These are phyloP conservation scores for Torymus texanus DNA, from an alignment of 2,888 invertebrate genomes.

Conservation along the genomic window DNA sequence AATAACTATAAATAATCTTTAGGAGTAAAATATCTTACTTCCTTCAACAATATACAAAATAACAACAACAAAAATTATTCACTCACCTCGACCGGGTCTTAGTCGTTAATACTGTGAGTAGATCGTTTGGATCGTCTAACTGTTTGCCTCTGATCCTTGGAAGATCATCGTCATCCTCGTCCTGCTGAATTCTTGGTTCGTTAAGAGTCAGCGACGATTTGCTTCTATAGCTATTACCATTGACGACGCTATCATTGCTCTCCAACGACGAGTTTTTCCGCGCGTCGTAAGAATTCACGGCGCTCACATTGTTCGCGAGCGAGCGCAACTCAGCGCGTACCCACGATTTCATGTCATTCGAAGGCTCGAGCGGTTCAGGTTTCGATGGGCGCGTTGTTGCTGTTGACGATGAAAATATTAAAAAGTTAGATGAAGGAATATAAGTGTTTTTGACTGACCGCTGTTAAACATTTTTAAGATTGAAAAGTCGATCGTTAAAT, in stretches of 20 bases:
- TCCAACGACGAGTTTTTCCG: conserved; percentile 30
- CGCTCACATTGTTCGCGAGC: conserved; percentile 38
- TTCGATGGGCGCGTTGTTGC: conserved; percentile 75
- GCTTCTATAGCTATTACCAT: conserved; percentile 27
- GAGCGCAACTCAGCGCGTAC: conserved; percentile 67
- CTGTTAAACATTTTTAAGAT: too few species aligned
- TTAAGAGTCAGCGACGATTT: conserved; percentile 55
- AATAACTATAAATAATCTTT: too few species aligned
- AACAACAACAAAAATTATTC: background rate
- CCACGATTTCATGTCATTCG: conserved; percentile 70
- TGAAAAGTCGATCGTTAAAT: too few species aligned
- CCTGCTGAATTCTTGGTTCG: conserved; percentile 48
- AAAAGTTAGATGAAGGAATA: too few species aligned
- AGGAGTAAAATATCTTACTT: too few species aligned
- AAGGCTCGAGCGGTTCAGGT: conserved; percentile 66
- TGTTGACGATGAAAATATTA: background rate
- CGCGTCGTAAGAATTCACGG: conserved; percentile 25
- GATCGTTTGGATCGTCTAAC: conserved; percentile 63
- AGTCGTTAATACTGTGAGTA: conserved; percentile 69
- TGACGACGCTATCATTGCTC: background rate
- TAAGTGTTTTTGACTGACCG: too few species aligned
- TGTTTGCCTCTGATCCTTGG: conserved; percentile 18
- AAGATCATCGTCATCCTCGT: conserved; percentile 32
- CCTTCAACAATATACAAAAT: too few species aligned
- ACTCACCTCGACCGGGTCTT: conserved; percentile 65